Evolutionary conservation across 2,888 invertebrate species (phyloP).

Genomic region (Drosophila hawaiiensis): DNA sequence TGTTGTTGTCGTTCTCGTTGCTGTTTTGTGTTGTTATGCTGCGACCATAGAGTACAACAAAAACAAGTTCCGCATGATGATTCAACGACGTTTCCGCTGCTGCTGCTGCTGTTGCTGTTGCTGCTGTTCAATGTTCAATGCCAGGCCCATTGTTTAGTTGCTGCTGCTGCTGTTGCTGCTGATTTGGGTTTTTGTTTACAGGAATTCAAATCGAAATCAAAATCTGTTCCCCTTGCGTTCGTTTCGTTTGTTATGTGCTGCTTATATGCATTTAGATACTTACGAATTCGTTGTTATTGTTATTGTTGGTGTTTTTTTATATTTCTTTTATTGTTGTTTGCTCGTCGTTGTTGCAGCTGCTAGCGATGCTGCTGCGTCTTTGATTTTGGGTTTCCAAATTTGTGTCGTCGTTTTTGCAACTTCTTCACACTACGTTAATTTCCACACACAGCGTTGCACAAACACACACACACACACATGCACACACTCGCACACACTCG

Average conservation of each 20-base stretch:
- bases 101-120: background rate
- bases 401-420: conserved; percentile 56
- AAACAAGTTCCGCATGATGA: conserved; percentile 77
- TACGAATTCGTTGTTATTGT: conserved; percentile 36
- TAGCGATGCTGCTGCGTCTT: conserved; percentile 23
- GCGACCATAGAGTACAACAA: conserved; percentile 45
- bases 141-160: conserved; percentile 40
- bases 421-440: conserved; percentile 71
- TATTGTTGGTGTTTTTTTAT: conserved; percentile 5
- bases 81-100: conserved; percentile 71
- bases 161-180: conserved; percentile 22
- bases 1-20: conserved; percentile 19
- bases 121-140: conserved; percentile 29
- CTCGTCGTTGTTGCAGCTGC: conserved; percentile 37
- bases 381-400: conserved; percentile 29
- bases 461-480: conserved; percentile 32
- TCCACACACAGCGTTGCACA: conserved; percentile 66
- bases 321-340: conserved; percentile 8
- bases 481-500: conserved; percentile 1
- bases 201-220: conserved; percentile 28
- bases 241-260: background rate
- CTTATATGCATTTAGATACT: conserved; percentile 18
- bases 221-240: conserved; percentile 16
- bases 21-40: conserved; percentile 42
- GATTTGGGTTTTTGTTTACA: conserved; percentile 59